Conservation (phyloP, 2,888 invertebrate species). For the Pimpla rufipes region DNA sequence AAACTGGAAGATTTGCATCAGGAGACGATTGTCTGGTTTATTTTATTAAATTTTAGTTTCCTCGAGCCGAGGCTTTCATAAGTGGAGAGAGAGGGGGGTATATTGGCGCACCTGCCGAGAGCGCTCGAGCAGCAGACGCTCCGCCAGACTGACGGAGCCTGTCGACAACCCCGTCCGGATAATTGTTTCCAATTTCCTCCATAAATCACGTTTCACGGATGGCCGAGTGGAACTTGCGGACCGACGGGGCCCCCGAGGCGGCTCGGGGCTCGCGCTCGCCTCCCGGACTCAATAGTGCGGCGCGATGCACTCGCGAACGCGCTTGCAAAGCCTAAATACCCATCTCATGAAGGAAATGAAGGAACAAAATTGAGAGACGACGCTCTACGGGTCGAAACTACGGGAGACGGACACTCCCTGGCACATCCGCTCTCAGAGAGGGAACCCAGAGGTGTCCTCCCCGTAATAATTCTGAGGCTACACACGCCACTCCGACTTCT, state of each 20-base stretch:
- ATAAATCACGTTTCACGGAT: conserved; percentile 77
- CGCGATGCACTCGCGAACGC: background rate
- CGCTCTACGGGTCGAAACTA: background rate
- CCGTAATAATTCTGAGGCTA: conserved; percentile 22
- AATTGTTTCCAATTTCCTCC: conserved; percentile 75
- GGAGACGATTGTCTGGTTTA: background rate
- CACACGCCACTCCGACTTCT: conserved; percentile 63
- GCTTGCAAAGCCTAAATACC: conserved; percentile 2
- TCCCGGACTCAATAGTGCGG: background rate
- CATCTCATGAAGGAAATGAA: conserved; percentile 55
- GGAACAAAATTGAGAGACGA: conserved; percentile 21
- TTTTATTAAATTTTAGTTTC: background rate
- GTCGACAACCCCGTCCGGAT: conserved; percentile 29
- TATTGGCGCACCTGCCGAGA: conserved; percentile 12
- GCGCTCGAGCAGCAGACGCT: background rate
- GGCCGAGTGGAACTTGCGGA: conserved; percentile 66
- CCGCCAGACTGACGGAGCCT: conserved; percentile 7
- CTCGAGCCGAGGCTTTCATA: too few relatives aligned
- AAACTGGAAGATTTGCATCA: too few relatives aligned
- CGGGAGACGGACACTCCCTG: conserved; percentile 9
- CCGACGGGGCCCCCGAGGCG: background rate
- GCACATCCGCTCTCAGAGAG: background rate
- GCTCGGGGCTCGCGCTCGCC: background rate
- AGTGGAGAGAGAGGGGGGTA: background rate
- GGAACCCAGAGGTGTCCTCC: conserved; percentile 4